Evolutionary conservation across 2,797 vertebrate species (phyloP), one percentile per base, ranked within the genome.

Genomic region (Pachyuromys duprasi): DNA sequence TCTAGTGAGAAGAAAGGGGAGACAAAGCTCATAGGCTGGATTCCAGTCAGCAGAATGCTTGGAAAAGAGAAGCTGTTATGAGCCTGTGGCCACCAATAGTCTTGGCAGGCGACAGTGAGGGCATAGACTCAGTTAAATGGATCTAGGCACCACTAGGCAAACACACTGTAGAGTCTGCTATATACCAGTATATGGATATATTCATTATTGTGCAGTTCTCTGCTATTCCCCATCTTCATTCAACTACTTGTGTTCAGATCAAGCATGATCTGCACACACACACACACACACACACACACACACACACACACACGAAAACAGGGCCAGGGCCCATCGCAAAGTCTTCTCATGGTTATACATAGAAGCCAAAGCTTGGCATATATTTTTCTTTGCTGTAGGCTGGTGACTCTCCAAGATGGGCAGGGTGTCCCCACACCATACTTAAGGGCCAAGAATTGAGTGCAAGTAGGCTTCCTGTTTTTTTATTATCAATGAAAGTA

Each of bases 391-490:
- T 67, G 82, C 42, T 28, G 2, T 42, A 72, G 49, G 67, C 26
- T 12, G 26, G 0, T 36, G 22, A 70, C 24, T 96, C 0, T 62
- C 67, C 4, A 1, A 7, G 55, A 57, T 33, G 14, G n/a, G 20
- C 57, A 67, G 60, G 6, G 24, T 39, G 42, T 86, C 36, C 17
- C 7, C 9, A 62, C 31, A 7, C 2, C 3, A 4, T 72, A 74
- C 65, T 24, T 31, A 18, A 72, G 57, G 84, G 14, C 5, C 62
- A 91, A 89, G 60, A 90, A 88, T 0, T 78, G 33, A 49, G 26
- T 39, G n/a, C n/a, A n/a, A 57, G 89, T 87, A 33, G 39, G 6
- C 67, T 91, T 90, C 86, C 67, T 74, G 28, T 91, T 72, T 93
- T 94, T 89, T 76, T 75, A 49, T 83, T 93, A 45, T 2, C 31